Evolutionary conservation across 92 coral and sea anemone species (phyloP), one percentile per base, ranked within the genome.

Genomic region (Diadumene lineata): DNA sequence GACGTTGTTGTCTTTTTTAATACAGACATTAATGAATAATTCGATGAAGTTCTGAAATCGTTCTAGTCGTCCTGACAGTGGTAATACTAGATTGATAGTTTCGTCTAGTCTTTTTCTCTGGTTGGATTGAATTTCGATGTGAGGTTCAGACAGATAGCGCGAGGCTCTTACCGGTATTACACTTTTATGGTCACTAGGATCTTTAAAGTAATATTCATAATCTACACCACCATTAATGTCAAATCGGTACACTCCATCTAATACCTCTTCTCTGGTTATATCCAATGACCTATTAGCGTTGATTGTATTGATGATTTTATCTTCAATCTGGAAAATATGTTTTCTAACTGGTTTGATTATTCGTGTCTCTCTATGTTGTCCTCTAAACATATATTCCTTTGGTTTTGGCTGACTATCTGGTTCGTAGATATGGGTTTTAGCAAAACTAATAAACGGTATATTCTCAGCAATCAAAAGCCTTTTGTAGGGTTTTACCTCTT

Each of bases 31-130:
- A 17, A 81, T 66, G 58, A 92, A 92, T 68, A 79, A 74, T 28
- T 92, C 88, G 33, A 92, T 69, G 74, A 92, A 92, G 50, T 92
- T 89, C 19, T 76, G 89, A 58, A 92, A 92, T 10, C 98, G 76
- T 55, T 92, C 96, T 7, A 85, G 72, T 50, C 98, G 82, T 25
- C 98, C 98, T 17, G 96, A 84, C 23, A 92, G 78, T 0, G 98
- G 98, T 4, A 92, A 50, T 57, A 92, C 84, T 24, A 92, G 44
- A 65, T 92, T 92, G 34, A 92, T 84, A 7, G 82, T 43, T 62
- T 91, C 90, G 50, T 73, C 75, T 13, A 71, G 74, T 10, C 72
- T 77, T 56, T 38, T 79, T 0, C 64, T 22, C 17, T 29, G 56
- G 38, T 38, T 60, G 15, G 88, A 66, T 0, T 63, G 29, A 18